Percentiles rank a stretch among this genome's conserved stretches.
These are phyloP conservation scores for Rhinella marina DNA, from an alignment of 2,797 vertebrate genomes.

Conservation along the genomic window DNA sequence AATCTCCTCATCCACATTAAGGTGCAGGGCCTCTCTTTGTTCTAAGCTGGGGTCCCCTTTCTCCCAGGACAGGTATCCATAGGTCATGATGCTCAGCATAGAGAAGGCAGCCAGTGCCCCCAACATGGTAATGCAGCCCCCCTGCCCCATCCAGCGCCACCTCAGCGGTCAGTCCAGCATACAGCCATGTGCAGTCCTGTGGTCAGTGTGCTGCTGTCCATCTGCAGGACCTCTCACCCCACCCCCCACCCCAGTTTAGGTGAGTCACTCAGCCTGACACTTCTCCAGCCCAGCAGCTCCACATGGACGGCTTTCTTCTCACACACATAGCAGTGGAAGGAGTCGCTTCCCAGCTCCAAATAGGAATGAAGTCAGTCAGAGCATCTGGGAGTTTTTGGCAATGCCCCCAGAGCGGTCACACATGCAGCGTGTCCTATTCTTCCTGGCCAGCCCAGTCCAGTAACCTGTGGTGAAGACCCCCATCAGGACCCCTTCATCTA, in stretches of 20 bases:
- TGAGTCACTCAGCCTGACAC: constrained; percentile 23
- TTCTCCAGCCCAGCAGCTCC: neutral
- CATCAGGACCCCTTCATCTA: neutral
- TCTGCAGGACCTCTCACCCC: constrained; percentile 47
- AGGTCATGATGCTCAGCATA: constrained; percentile 76
- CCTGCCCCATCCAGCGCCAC: constrained; percentile 55
- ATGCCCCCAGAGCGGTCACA: constrained; percentile 29
- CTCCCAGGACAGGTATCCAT: constrained; percentile 80
- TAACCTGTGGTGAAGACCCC: constrained; percentile 34
- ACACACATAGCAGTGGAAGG: neutral
- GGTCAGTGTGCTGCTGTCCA: constrained; percentile 47
- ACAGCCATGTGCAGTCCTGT: constrained; percentile 67
- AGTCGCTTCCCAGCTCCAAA: constrained; percentile 20
- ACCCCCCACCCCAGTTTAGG: constrained; percentile 67
- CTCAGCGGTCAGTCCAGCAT: constrained; percentile 47
- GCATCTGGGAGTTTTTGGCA: constrained; percentile 54
- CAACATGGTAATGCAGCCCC: constrained; percentile 69
- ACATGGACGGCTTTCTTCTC: neutral
- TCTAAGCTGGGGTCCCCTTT: constrained; percentile 64
- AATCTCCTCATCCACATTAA: constrained; percentile 58
- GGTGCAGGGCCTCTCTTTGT: constrained; percentile 47
- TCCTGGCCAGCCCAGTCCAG: neutral
- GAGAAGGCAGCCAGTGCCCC: constrained; percentile 74
- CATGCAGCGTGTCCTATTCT: constrained; percentile 23
- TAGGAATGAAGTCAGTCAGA: constrained; percentile 44